Percentiles rank a stretch among this genome's conserved stretches.
Conservation (phyloP, 2,797 vertebrate species). For the Uromys caudimaculatus region DNA sequence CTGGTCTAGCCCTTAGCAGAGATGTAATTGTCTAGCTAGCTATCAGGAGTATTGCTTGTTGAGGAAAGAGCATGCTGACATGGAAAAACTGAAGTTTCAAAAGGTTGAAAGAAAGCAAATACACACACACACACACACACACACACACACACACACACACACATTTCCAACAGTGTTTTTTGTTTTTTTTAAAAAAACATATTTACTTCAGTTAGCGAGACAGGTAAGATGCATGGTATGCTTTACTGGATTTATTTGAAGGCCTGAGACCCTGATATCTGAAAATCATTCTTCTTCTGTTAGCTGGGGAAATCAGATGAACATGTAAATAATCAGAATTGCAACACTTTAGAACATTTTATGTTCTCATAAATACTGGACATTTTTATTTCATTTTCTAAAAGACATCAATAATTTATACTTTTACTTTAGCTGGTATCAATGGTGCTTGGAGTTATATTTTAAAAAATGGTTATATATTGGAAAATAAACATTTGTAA, state of each 20-base stretch:
- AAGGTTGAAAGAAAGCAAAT: slow-evolving; percentile 1
- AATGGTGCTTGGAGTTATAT: slow-evolving; percentile 41
- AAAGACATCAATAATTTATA: slow-evolving; percentile 42
- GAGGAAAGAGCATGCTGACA: background rate
- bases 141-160: no score
- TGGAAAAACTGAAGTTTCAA: slow-evolving; percentile 51
- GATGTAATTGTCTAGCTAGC: background rate
- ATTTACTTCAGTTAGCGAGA: slow-evolving; percentile 38
- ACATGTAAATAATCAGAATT: slow-evolving; percentile 32
- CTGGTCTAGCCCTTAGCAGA: background rate
- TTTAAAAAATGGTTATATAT: slow-evolving; percentile 51
- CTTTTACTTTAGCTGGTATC: slow-evolving; percentile 26
- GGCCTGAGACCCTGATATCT: background rate
- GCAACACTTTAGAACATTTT: slow-evolving; percentile 50
- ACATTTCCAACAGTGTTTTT: background rate
- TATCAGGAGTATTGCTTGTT: background rate
- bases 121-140: no score
- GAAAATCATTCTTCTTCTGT: slow-evolving; percentile 17
- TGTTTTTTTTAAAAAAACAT: background rate
- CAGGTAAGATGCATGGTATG: slow-evolving; percentile 11
- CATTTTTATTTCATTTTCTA: slow-evolving; percentile 46
- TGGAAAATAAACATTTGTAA: slow-evolving; percentile 47
- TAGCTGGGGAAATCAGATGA: slow-evolving; percentile 27
- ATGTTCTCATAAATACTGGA: slow-evolving; percentile 7
- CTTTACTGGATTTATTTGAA: slow-evolving; percentile 67